These are phyloP conservation scores for Crypturellus undulatus DNA, from an alignment of 2,113 vertebrate genomes.

Conservation along the genomic window DNA sequence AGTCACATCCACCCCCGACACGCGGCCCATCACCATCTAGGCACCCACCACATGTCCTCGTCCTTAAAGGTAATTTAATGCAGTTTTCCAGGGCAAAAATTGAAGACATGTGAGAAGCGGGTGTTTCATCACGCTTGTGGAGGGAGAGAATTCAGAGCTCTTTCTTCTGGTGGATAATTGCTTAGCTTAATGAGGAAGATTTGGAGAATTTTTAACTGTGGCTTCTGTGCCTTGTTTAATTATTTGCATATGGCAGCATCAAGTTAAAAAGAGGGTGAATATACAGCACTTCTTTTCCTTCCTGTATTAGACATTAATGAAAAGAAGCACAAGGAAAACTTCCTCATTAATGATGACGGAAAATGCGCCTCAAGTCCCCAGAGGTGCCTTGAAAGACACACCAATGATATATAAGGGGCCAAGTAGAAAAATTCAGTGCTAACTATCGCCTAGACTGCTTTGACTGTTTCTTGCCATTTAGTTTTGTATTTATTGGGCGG, in stretches of 20 bases:
- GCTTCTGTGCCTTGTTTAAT: conserved; percentile 74
- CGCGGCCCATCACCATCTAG: neutral
- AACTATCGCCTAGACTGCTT: neutral
- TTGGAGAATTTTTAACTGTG: conserved; percentile 73
- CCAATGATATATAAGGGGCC: conserved; percentile 62
- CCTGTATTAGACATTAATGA: conserved; percentile 75
- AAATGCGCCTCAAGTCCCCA: conserved; percentile 79
- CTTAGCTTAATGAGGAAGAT: conserved; percentile 79
- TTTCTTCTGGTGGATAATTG: conserved; percentile 67
- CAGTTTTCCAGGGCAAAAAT: conserved; percentile 53
- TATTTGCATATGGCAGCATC: conserved; percentile 80
- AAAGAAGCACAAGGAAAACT: conserved; percentile 73
- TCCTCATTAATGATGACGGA: conserved; percentile 78
- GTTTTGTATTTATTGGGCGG: neutral
- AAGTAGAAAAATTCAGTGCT: conserved; percentile 23
- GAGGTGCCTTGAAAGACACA: conserved; percentile 60
- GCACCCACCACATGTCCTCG: neutral
- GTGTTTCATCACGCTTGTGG: neutral
- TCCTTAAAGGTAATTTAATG: conserved; percentile 22
- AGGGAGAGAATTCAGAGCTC: conserved; percentile 36
- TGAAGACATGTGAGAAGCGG: conserved; percentile 66
- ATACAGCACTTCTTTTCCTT: conserved; percentile 58
- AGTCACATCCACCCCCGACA: neutral
- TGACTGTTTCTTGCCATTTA: neutral
- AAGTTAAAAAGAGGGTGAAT: conserved; percentile 68